These are phyloP conservation scores for Cydia strobilella DNA, from an alignment of 1,140 invertebrate genomes.

Conservation along the genomic window DNA sequence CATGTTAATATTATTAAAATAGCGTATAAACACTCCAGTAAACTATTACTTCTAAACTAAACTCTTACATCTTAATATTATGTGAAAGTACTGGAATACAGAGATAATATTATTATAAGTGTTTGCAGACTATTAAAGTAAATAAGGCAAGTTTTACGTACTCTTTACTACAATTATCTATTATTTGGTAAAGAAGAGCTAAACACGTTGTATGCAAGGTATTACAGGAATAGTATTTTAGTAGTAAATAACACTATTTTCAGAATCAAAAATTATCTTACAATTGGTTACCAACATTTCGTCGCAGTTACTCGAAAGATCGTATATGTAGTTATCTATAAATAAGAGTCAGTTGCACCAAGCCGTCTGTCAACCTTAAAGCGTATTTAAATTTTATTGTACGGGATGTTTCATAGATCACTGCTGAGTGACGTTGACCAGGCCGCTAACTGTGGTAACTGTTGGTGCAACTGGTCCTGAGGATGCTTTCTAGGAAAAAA, in stretches of 20 bases:
- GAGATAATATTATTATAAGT: background rate
- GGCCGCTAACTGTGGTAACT: too few relatives aligned
- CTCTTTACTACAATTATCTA: background rate
- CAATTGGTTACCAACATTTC: too few relatives aligned
- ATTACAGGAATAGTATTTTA: background rate
- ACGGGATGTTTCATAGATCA: too few relatives aligned
- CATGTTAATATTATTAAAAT: background rate
- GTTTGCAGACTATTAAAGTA: too few relatives aligned
- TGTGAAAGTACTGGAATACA: background rate
- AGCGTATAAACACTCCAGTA: background rate
- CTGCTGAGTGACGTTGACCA: too few relatives aligned
- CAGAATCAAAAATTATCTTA: background rate
- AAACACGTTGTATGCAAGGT: background rate
- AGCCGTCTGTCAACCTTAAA: too few relatives aligned
- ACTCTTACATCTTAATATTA: background rate
- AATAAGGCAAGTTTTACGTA: conserved; percentile 3
- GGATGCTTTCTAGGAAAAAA: too few relatives aligned
- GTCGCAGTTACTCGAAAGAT: too few relatives aligned
- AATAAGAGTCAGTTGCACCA: too few relatives aligned
- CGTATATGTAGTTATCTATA: too few relatives aligned
- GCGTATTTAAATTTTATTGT: too few relatives aligned
- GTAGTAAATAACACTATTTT: background rate
- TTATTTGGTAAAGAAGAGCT: background rate
- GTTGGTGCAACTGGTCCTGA: too few relatives aligned
- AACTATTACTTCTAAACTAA: background rate